Evolutionary conservation across 2,888 invertebrate genomes (phyloP).

Genomic region (Eristalinus sepulchralis): DNA sequence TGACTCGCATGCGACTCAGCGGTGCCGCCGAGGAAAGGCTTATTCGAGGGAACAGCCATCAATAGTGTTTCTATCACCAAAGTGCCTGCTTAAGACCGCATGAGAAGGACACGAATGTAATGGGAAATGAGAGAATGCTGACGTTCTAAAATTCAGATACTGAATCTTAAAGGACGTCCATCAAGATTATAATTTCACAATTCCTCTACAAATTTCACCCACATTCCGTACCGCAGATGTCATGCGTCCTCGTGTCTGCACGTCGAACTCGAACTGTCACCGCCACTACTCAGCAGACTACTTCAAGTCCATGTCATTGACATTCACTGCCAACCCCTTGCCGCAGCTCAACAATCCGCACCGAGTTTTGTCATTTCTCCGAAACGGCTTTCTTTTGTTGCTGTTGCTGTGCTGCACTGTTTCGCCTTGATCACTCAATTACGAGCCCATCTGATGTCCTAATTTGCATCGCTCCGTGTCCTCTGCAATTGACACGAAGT

Average conservation of each 20-base stretch:
- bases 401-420: not conserved
- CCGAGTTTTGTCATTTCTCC: slow-evolving; percentile 24
- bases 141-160: not conserved
- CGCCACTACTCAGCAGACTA: not conserved
- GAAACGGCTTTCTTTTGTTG: slow-evolving; percentile 25
- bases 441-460: slow-evolving; percentile 34
- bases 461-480: slow-evolving; percentile 54
- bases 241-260: not conserved
- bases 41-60: not conserved
- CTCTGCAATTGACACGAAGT: slow-evolving; percentile 37
- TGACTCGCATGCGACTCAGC: not conserved
- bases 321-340: slow-evolving; percentile 16
- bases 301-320: slow-evolving; percentile 16
- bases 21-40: not conserved
- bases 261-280: not conserved
- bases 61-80: not conserved
- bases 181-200: not conserved
- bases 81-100: not conserved
- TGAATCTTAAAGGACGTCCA: not conserved
- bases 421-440: slow-evolving; percentile 32
- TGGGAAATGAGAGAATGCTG: not conserved
- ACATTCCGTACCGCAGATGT: not conserved
- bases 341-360: slow-evolving; percentile 1
- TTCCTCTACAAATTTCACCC: not conserved
- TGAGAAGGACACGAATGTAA: not conserved